Percentiles rank a stretch among this genome's conserved stretches.
phyloP scores from a whole-genome alignment of 2,888 invertebrate genomes.

The Plebejus melissa region DNA sequence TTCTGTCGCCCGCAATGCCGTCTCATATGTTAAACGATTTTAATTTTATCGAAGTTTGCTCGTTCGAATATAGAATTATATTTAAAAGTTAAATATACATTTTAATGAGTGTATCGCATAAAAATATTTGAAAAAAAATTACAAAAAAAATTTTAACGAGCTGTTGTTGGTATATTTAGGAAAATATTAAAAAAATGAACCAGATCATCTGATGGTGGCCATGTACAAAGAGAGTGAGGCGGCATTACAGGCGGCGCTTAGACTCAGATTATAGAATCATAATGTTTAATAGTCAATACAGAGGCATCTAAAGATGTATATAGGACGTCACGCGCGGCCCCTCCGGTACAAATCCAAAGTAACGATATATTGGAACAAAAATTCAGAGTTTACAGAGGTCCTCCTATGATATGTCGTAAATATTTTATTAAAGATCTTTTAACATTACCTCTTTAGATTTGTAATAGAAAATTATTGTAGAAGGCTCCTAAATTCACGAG shows the following conservation, averaged over 20 bases:
- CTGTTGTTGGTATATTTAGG: conserved; percentile 79
- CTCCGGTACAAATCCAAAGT: conserved; percentile 69
- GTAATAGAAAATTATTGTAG: conserved; percentile 64
- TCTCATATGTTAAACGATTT: conserved; percentile 76
- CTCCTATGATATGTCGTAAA: conserved; percentile 51
- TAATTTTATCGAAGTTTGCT: conserved; percentile 79
- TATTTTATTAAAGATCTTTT: conserved; percentile 48
- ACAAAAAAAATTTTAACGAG: conserved; percentile 62
- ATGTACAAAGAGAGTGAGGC: conserved; percentile 81
- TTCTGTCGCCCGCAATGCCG: conserved; percentile 56
- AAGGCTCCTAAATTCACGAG: conserved; percentile 52
- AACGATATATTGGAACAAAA: conserved; percentile 55
- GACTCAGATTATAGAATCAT: conserved; percentile 62
- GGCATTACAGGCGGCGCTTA: conserved; percentile 54
- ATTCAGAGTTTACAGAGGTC: conserved; percentile 58
- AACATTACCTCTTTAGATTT: conserved; percentile 66
- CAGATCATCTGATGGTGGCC: conserved; percentile 85
- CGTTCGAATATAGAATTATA: conserved; percentile 77
- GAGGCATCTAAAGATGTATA: conserved; percentile 67
- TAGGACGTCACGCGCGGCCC: conserved; percentile 46
- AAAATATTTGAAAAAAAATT: conserved; percentile 59
- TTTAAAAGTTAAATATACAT: conserved; percentile 74
- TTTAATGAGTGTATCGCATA: conserved; percentile 64
- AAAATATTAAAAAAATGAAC: conserved; percentile 70
- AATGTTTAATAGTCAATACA: conserved; percentile 74